These are phyloP conservation scores for Zapornia atra DNA, from an alignment of 2,113 vertebrate species.

Conservation along the genomic window DNA sequence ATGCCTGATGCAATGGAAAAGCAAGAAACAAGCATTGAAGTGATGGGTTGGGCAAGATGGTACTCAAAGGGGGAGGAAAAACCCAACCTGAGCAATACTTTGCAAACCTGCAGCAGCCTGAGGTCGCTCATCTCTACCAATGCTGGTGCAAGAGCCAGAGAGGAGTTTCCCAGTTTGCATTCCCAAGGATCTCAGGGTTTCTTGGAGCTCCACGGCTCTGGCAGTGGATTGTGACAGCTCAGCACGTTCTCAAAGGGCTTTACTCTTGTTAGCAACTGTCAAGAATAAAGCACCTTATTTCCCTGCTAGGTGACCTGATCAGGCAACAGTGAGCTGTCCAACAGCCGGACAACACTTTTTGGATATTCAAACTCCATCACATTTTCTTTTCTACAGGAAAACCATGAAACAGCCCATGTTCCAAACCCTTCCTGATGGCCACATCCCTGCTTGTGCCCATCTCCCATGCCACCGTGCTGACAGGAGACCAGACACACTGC, in stretches of 20 bases:
- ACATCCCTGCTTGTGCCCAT: not conserved
- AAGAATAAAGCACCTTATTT: not conserved
- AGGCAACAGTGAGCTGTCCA: not conserved
- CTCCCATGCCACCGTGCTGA: accelerated
- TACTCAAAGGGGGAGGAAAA: not conserved
- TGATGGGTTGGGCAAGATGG: not conserved
- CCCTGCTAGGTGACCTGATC: not conserved
- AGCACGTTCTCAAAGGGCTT: constrained; percentile 2
- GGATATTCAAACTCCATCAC: not conserved
- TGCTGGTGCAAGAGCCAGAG: not conserved
- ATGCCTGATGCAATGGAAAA: not conserved
- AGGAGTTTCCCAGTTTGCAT: not conserved
- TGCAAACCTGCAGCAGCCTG: not conserved
- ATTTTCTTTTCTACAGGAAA: not conserved
- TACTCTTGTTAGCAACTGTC: not conserved
- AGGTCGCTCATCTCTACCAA: not conserved
- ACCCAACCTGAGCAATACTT: not conserved
- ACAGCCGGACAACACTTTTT: not conserved
- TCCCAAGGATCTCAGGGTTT: not conserved
- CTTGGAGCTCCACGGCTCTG: not conserved
- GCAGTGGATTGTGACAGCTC: not conserved
- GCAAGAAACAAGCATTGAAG: not conserved
- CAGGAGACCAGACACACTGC: not conserved
- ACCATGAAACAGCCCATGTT: not conserved
- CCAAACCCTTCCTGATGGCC: not conserved